Base-by-base conservation (phyloP, 2,888 invertebrate genomes). In the Trissolcus japonicus region DNA sequence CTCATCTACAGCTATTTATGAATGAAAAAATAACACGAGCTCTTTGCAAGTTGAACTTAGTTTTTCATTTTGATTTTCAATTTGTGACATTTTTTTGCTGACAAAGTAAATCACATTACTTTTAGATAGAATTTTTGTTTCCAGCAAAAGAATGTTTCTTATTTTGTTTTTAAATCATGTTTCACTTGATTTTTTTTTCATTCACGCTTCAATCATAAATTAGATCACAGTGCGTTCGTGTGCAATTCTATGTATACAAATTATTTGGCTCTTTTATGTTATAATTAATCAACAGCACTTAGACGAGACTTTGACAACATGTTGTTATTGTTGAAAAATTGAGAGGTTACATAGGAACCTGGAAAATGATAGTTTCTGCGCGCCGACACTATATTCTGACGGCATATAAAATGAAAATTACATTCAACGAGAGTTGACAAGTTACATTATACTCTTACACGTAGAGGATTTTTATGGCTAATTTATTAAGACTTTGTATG, bases 1-100 rank as follows among this genome's bases (percentile, higher is more conserved):
- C 6, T 35, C 35, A 43, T 43, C 40, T 56, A 71, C 51, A n/a
- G n/a, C 57, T 57, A 56, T 53, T 21, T 29, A 21, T 13, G 51
- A 59, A 55, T 73, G 66, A 65, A 73, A 73, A 73, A 73, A 73
- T 73, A 73, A 72, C 54, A 13, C 59, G 21, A 41, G 48, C 9
- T 17, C 43, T 41, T 40, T 57, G 9, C n/a, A 35, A 35, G 35
- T 7, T 35, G 35, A 11, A 29, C 35, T 14, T 14, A 54, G 11
- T n/a, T 55, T 17, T 29, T 29, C 29, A 35, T 67, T 67, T 71
- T 71, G 69, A 62, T 71, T 71, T 53, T 17, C 51, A 29, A 43
- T 43, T n/a, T 19, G 21, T 50, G 19, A 35, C 25, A 46, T 46
- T 55, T 57, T 43, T 50, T 19, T 29, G 16, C 17, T 67, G 48